A percentile compares a stretch with the other conserved stretches of the same genome.
Evolutionary conservation across 2,797 vertebrate species (phyloP).

Genomic region (Vultur gryphus): DNA sequence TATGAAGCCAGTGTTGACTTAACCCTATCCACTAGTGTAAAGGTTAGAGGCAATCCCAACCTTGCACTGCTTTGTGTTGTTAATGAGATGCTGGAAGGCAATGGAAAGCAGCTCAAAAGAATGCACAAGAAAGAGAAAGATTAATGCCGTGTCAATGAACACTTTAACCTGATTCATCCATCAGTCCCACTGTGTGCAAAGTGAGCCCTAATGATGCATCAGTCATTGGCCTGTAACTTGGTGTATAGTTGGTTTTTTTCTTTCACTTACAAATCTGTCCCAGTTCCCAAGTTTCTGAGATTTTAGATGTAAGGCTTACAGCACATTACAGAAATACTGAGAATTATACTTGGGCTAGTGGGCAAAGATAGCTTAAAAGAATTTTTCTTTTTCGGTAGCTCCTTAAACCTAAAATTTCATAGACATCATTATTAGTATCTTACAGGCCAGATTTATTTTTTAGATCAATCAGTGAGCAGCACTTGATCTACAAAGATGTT

Average conservation of each 20-base stretch:
- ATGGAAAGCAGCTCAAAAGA: neutral
- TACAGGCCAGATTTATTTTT: neutral
- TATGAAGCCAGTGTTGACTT: neutral
- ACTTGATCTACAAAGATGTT: neutral
- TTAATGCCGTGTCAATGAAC: neutral
- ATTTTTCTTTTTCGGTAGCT: neutral
- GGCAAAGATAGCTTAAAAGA: neutral
- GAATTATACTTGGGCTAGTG: neutral
- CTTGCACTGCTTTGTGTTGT: neutral
- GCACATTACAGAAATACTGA: neutral
- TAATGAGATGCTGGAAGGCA: neutral
- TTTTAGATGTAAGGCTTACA: neutral
- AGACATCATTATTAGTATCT: neutral
- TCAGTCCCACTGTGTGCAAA: neutral
- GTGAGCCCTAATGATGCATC: neutral
- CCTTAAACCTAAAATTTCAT: neutral
- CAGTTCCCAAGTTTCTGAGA: neutral
- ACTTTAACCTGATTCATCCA: neutral
- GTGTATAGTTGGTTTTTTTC: neutral
- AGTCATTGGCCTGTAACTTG: neutral
- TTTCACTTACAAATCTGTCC: neutral
- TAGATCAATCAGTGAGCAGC: neutral
- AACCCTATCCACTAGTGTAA: neutral
- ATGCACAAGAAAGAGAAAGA: neutral
- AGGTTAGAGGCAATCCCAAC: neutral